Evolutionary conservation across 2,888 invertebrate species (phyloP).

Genomic region (Anticlea derivata): DNA sequence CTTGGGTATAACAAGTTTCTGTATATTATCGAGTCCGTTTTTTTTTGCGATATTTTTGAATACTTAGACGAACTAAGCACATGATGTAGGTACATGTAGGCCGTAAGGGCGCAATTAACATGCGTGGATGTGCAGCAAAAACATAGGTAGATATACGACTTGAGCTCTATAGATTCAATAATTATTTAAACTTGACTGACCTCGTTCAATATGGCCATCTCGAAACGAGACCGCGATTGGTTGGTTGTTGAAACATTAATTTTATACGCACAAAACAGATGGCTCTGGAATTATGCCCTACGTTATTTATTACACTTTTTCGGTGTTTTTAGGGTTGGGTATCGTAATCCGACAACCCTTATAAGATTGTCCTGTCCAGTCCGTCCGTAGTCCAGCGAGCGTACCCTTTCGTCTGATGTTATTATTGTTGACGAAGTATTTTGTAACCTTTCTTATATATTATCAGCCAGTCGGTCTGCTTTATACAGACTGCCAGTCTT

Average conservation of each 20-base stretch:
- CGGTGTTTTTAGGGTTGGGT: neutral
- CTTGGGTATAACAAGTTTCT: too few species aligned
- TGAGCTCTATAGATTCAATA: conserved; percentile 4
- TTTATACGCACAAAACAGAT: conserved; percentile 24
- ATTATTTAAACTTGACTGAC: conserved; percentile 11
- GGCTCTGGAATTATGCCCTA: conserved; percentile 17
- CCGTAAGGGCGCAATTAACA: neutral
- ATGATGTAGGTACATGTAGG: too few species aligned
- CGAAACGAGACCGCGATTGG: conserved; percentile 15
- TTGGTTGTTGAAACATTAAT: conserved; percentile 24
- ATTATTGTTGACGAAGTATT: too few species aligned
- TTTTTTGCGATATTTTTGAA: too few species aligned
- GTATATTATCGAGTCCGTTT: too few species aligned
- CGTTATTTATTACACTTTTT: conserved; percentile 11
- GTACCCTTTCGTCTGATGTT: too few species aligned
- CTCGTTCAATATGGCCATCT: conserved; percentile 19
- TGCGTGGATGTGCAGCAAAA: neutral
- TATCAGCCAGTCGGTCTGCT: too few species aligned
- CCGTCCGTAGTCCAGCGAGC: neutral
- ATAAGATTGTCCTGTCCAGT: neutral
- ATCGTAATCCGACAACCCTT: neutral
- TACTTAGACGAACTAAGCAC: too few species aligned
- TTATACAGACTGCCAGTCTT: too few species aligned
- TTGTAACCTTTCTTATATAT: too few species aligned
- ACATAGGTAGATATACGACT: neutral